Evolutionary conservation across 2,888 invertebrate genomes (phyloP).

Genomic region (Dicycla oo): DNA sequence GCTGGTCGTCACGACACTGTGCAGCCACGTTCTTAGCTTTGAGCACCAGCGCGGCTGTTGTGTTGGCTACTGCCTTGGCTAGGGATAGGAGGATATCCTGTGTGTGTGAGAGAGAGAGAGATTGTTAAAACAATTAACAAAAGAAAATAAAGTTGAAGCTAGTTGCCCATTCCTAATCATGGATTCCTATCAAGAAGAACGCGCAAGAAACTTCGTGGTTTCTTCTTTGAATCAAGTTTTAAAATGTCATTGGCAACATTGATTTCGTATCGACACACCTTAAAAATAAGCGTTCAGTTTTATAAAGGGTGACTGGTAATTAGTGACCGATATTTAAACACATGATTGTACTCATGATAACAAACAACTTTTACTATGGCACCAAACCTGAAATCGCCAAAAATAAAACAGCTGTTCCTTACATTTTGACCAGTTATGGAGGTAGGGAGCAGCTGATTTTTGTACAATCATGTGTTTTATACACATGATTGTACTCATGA

Average conservation of each 20-base stretch:
- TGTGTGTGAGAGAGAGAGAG: slow-evolving; percentile 71
- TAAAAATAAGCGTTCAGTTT: not conserved
- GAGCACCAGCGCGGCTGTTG: slow-evolving; percentile 98
- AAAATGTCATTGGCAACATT: not conserved
- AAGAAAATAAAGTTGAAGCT: not conserved
- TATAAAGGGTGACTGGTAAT: not conserved
- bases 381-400: too few species aligned
- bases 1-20: slow-evolving; percentile 95
- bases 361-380: too few species aligned
- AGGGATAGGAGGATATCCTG: slow-evolving; percentile 97
- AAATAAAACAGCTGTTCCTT: too few species aligned
- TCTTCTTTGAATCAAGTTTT: not conserved
- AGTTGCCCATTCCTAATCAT: not conserved
- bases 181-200: not conserved
- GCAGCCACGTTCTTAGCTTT: slow-evolving; percentile 99
- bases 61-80: slow-evolving; percentile 99
- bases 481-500: too few species aligned
- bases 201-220: not conserved
- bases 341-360: too few species aligned
- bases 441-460: too few species aligned
- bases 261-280: not conserved
- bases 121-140: not conserved
- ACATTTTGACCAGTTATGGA: too few species aligned
- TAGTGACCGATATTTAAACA: too few species aligned
- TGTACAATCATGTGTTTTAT: too few species aligned